Conservation (phyloP, 1,140 invertebrate genomes). For the Tyrophagus putrescentiae region DNA sequence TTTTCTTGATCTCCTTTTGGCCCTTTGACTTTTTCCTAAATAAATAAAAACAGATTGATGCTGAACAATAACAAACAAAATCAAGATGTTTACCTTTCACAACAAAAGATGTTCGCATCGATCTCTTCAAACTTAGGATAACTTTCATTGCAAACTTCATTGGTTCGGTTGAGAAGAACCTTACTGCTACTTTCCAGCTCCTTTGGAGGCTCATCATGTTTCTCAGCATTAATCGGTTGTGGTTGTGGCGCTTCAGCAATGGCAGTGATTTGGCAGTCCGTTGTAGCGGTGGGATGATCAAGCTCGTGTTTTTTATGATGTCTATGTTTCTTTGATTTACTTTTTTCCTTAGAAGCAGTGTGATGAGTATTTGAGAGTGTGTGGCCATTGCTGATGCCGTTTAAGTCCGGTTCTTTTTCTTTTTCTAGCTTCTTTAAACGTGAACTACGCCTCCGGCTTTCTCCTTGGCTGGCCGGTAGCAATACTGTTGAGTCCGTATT, state of each 20-base stretch:
- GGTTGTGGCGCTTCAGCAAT: neutral
- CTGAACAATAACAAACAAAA: neutral
- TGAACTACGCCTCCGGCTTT: constrained; percentile 3
- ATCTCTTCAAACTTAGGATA: constrained; percentile 57
- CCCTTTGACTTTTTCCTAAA: constrained; percentile 41
- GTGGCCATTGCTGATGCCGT: neutral
- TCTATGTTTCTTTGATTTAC: neutral
- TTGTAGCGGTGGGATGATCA: neutral
- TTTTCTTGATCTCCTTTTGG: constrained; percentile 73
- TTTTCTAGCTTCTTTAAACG: constrained; percentile 5
- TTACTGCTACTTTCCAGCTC: neutral
- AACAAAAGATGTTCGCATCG: constrained; percentile 60
- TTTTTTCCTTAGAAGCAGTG: neutral
- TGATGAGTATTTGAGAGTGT: neutral
- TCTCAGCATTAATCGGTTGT: neutral
- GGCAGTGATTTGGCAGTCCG: neutral
- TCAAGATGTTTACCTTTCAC: constrained; percentile 33
- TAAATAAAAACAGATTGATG: constrained; percentile 20
- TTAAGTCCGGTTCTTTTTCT: neutral
- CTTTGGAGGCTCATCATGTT: neutral
- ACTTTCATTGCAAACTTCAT: neutral
- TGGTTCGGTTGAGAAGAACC: neutral
- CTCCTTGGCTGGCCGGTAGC: neutral
- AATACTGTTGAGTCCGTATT: neutral
- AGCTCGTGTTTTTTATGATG: neutral